Evolutionary conservation across 2,888 invertebrate species (phyloP).

Genomic region (Clitarchus hookeri): DNA sequence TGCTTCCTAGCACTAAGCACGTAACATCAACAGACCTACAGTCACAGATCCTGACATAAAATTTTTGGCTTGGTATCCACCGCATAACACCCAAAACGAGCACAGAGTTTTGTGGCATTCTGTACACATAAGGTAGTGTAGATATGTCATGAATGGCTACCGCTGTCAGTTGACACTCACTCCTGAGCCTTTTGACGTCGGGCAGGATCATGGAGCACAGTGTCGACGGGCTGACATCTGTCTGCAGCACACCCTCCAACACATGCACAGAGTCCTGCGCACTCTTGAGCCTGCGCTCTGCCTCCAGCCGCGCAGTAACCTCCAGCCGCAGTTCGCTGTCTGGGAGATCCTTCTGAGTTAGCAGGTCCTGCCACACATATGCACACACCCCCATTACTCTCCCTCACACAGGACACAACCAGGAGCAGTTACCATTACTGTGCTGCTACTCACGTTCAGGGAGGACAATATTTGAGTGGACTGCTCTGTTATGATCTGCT

Average conservation of each 20-base stretch:
- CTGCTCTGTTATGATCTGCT: constrained; percentile 40
- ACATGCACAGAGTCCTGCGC: constrained; percentile 41
- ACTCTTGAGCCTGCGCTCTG: constrained; percentile 36
- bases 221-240: constrained; percentile 33
- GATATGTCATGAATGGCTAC: background rate
- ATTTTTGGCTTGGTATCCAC: too few relatives aligned
- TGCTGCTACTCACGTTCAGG: constrained; percentile 38
- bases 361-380: constrained; percentile 37
- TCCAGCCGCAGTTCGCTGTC: constrained; percentile 41
- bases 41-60: too few relatives aligned
- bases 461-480: constrained; percentile 41
- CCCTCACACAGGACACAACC: background rate
- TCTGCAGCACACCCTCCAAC: constrained; percentile 40
- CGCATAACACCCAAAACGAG: too few relatives aligned
- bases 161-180: constrained; percentile 33
- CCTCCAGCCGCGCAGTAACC: constrained; percentile 41
- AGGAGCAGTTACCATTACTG: background rate
- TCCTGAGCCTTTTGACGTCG: constrained; percentile 41
- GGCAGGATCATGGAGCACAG: constrained; percentile 39
- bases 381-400: too few relatives aligned
- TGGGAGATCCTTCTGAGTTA: constrained; percentile 39
- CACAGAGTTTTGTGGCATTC: too few relatives aligned
- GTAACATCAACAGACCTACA: too few relatives aligned
- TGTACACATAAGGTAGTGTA: too few relatives aligned
- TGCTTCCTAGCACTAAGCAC: too few relatives aligned